phyloP scores from a whole-genome alignment of 2,888 invertebrate genomes.

The Cephus nigrinus region DNA sequence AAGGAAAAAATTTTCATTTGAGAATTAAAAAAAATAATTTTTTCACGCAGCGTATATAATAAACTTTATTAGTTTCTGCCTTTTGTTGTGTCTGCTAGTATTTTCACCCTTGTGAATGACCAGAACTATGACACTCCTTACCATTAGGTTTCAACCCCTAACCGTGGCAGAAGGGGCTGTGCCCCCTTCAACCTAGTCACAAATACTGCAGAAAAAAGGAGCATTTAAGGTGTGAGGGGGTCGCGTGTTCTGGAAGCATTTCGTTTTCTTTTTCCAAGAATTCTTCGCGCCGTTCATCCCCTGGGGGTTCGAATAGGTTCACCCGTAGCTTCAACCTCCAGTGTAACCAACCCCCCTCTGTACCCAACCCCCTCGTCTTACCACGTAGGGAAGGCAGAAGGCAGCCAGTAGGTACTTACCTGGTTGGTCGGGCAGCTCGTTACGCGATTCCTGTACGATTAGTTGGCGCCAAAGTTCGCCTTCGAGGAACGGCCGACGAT shows the following conservation, averaged over 20 bases:
- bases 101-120: neutral
- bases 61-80: neutral
- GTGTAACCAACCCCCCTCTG: neutral
- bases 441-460: neutral
- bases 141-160: neutral
- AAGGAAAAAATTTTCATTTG: neutral
- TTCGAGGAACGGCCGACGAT: neutral
- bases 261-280: slow-evolving; percentile 22
- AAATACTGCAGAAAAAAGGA: neutral
- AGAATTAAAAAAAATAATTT: neutral
- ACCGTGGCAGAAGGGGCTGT: neutral
- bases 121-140: neutral
- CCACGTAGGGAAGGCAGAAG: neutral
- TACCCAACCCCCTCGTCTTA: neutral
- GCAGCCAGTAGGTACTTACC: neutral
- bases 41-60: neutral
- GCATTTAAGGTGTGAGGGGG: slow-evolving; percentile 2
- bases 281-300: slow-evolving; percentile 7
- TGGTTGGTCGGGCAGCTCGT: neutral
- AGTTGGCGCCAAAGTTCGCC: neutral
- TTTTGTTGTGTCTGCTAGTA: neutral
- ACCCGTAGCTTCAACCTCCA: neutral
- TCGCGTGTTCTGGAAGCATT: slow-evolving; percentile 28
- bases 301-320: neutral
- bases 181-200: neutral